phyloP scores from a whole-genome alignment of 1,140 invertebrate species.

The Spodoptera frugiperda region DNA sequence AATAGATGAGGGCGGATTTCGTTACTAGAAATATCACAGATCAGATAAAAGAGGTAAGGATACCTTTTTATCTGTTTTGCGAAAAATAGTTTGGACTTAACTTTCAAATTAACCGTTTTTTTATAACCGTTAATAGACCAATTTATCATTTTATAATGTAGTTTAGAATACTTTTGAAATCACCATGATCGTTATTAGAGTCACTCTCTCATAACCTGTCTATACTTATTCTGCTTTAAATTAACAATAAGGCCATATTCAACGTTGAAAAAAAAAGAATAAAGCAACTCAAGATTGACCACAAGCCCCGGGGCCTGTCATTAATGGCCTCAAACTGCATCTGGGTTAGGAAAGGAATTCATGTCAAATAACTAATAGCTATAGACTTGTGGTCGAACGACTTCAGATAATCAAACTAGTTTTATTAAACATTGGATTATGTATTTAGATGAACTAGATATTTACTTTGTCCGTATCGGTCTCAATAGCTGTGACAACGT shows the following conservation, averaged over 20 bases:
- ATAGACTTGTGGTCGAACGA: neutral
- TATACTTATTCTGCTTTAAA: neutral
- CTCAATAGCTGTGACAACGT: conserved; percentile 28
- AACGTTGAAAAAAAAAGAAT: neutral
- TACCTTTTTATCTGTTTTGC: too few relatives aligned
- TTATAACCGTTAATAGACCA: too few relatives aligned
- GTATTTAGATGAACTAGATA: conserved; percentile 43
- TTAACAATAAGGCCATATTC: neutral
- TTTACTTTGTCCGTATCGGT: conserved; percentile 1
- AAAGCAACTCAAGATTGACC: neutral
- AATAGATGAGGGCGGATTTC: too few relatives aligned
- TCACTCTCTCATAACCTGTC: neutral
- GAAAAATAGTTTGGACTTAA: too few relatives aligned
- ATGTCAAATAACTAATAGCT: conserved; percentile 15
- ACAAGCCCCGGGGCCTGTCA: neutral
- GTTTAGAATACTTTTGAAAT: too few relatives aligned
- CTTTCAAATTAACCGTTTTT: too few relatives aligned
- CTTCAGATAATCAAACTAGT: conserved; percentile 27
- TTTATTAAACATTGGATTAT: conserved; percentile 40
- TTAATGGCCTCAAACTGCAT: conserved; percentile 15
- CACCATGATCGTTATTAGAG: neutral
- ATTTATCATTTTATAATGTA: too few relatives aligned
- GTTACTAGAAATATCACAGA: too few relatives aligned
- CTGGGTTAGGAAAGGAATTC: conserved; percentile 33
- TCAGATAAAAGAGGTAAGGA: too few relatives aligned